Evolutionary conservation across 2,888 invertebrate genomes (phyloP).

Genomic region (Thysanoteuthis rhombus): DNA sequence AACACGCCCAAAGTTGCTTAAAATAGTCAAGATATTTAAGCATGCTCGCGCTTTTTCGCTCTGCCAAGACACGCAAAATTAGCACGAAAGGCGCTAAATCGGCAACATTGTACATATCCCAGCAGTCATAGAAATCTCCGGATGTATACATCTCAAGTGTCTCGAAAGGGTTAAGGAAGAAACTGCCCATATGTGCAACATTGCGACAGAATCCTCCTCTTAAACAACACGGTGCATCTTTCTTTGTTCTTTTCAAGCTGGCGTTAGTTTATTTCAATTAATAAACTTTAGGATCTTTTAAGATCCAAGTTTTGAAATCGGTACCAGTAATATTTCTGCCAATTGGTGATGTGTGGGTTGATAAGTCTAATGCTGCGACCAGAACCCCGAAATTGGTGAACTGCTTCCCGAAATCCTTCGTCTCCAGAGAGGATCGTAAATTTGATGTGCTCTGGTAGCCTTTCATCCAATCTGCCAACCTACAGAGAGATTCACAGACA

Average conservation of each 20-base stretch:
- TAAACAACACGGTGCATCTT: not conserved
- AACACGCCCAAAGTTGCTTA: no score
- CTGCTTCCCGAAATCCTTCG: constrained; percentile 24
- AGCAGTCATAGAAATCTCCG: no score
- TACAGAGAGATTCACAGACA: not conserved
- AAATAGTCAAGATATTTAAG: no score
- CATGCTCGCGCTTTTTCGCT: no score
- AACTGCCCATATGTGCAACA: no score
- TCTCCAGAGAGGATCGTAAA: constrained; percentile 20
- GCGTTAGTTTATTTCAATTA: not conserved
- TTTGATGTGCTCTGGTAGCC: constrained; percentile 13
- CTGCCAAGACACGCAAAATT: no score
- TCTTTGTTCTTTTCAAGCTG: not conserved
- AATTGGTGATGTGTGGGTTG: not conserved
- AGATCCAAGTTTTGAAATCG: not conserved
- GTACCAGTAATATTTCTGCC: constrained; percentile 1
- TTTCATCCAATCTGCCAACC: constrained; percentile 21
- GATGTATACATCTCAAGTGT: no score
- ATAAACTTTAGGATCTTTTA: not conserved
- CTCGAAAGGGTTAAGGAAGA: no score
- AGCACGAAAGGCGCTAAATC: no score
- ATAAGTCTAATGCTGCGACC: not conserved
- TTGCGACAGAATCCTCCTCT: not conserved
- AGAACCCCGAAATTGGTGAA: constrained; percentile 21
- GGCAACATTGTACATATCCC: no score